These are phyloP conservation scores for Adelges cooleyi DNA, from an alignment of 1,140 invertebrate genomes.

Conservation along the genomic window DNA sequence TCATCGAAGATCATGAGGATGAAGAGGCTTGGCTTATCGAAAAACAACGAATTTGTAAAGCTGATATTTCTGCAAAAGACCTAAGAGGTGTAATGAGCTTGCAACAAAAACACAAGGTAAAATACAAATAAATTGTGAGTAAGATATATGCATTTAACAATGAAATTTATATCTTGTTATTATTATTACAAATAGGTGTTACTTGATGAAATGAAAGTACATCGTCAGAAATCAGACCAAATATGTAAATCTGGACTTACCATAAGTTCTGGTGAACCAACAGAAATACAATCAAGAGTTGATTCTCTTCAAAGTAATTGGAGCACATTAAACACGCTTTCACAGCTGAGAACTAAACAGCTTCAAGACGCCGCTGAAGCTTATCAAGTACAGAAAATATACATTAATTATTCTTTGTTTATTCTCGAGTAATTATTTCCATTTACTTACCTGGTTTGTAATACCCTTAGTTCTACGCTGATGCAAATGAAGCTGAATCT, in stretches of 20 bases:
- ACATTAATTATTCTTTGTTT: too few species aligned
- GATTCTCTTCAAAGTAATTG: constrained; percentile 71
- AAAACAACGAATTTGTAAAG: constrained; percentile 79
- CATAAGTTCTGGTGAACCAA: constrained; percentile 62
- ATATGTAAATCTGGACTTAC: constrained; percentile 60
- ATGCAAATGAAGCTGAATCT: constrained; percentile 94
- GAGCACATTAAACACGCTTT: constrained; percentile 72
- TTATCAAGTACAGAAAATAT: constrained; percentile 58
- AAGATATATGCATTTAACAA: neutral
- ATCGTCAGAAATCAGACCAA: constrained; percentile 66
- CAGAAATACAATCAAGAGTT: constrained; percentile 67
- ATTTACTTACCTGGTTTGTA: constrained; percentile 10
- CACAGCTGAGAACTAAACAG: constrained; percentile 68
- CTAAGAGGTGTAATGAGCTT: constrained; percentile 75
- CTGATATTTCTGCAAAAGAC: constrained; percentile 86
- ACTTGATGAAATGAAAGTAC: constrained; percentile 81
- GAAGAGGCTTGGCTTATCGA: constrained; percentile 89
- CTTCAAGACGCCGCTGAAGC: constrained; percentile 88
- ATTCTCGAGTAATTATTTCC: neutral
- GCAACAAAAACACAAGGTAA: constrained; percentile 86
- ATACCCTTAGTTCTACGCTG: constrained; percentile 73
- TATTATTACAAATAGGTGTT: constrained; percentile 47
- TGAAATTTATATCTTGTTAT: constrained; percentile 13
- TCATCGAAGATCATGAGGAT: constrained; percentile 85
- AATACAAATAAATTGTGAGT: too few species aligned